These are phyloP conservation scores for Coelopa frigida DNA, from an alignment of 1,140 invertebrate species.

Conservation along the genomic window DNA sequence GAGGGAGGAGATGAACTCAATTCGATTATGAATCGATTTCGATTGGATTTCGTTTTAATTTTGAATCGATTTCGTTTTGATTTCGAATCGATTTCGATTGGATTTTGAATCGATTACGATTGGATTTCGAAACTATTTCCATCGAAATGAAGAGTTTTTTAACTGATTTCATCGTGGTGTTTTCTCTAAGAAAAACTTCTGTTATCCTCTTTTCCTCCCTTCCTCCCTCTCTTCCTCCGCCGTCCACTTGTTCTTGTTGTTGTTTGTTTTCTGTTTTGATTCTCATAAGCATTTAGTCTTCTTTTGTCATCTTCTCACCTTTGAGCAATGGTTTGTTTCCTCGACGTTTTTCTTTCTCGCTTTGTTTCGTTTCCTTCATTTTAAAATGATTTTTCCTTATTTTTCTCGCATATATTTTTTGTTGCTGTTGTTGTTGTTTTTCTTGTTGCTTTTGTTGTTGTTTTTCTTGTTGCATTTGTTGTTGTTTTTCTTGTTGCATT, in stretches of 20 bases:
- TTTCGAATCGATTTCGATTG: no score
- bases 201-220: no score
- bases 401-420: neutral
- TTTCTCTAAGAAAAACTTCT: no score
- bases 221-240: no score
- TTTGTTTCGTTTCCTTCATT: neutral
- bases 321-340: constrained; percentile 1
- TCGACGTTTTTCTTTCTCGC: constrained; percentile 1
- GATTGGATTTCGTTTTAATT: no score
- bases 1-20: no score
- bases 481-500: neutral
- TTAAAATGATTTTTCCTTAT: neutral
- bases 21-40: no score
- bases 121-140: no score
- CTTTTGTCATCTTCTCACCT: neutral
- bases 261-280: neutral
- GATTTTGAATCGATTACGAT: no score
- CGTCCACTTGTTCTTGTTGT: neutral
- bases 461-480: neutral
- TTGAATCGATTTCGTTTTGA: no score
- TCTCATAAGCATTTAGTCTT: constrained; percentile 1
- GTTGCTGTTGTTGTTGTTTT: neutral
- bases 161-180: no score
- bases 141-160: no score
- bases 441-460: neutral